A percentile compares a stretch with the other conserved stretches of the same genome.
Conservation (phyloP, 2,888 invertebrate genomes). For the Cephus pygmeus region DNA sequence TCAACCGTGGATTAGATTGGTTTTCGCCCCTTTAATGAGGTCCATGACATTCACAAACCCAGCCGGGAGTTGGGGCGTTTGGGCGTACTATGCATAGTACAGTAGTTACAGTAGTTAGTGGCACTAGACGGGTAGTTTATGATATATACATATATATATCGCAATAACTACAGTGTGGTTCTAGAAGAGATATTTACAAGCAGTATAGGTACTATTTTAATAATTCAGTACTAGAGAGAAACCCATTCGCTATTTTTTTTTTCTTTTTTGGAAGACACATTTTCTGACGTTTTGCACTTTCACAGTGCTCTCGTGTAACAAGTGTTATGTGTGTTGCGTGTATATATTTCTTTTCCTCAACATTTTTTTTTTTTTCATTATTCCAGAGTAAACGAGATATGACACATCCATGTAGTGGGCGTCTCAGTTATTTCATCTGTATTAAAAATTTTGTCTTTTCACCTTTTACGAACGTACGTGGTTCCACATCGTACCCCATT, state of each 20-base stretch:
- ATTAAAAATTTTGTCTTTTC: constrained; percentile 8
- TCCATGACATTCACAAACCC: constrained; percentile 61
- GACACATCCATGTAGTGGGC: too few relatives aligned
- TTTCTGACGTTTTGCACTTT: constrained; percentile 73
- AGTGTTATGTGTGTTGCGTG: constrained; percentile 6
- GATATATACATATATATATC: constrained; percentile 26
- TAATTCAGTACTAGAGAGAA: constrained; percentile 36
- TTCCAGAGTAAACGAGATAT: too few relatives aligned
- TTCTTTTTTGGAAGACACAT: constrained; percentile 81
- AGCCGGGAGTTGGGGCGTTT: constrained; percentile 59
- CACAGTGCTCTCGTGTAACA: constrained; percentile 6
- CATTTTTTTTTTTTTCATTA: constrained; percentile 5
- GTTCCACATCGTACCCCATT: neutral
- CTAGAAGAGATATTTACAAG: constrained; percentile 58
- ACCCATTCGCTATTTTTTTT: constrained; percentile 64
- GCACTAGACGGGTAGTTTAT: constrained; percentile 47
- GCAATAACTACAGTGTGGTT: constrained; percentile 54
- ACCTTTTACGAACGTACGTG: constrained; percentile 13
- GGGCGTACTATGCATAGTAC: constrained; percentile 49
- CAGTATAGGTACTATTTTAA: constrained; percentile 54
- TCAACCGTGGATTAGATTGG: constrained; percentile 44
- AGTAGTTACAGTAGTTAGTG: constrained; percentile 52
- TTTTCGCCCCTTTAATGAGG: constrained; percentile 64
- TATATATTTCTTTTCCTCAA: constrained; percentile 21
- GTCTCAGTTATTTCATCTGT: too few relatives aligned